Base-by-base conservation (phyloP, 1,140 invertebrate species). In the Luehdorfia chinensis region DNA sequence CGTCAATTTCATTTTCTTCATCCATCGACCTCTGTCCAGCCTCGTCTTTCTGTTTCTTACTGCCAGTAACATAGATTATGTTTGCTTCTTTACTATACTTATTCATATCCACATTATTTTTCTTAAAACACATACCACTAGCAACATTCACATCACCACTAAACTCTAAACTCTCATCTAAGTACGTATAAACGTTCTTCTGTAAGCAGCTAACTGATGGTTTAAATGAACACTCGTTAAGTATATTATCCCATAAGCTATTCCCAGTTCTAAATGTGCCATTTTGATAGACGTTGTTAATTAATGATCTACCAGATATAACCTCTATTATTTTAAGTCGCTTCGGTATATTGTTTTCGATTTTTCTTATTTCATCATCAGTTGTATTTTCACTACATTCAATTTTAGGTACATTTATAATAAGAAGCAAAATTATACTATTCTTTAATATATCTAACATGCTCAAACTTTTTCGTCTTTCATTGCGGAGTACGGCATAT, bases 181-280 rank as follows among this genome's bases (percentile, higher is more conserved):
- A 66, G 65, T 92, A 94, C 5, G 87, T 80, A 59, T 92, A 93
- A 2, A 94, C 90, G 59, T 93, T 94, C 53, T 92, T 94, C 60
- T 94, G 92, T 15, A 95, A 91, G 61, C 94, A 95, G 27, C 89
- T 90, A 59, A 93, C 89, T 27, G 90, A 89, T 12, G 92, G 90
- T 47, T 88, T 87, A 12, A 85, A 79, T 12, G 88, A 89, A 56
- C 94, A 95, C 56, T 94, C 90, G 34, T 89, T 90, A 23, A 94
- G 86, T 13, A 94, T 87, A 9, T 90, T 90, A 45, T 90, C 90
- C 93, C 93, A 94, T 14, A 94, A 84, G 39, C 88, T 86, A 50
- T 93, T 94, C 31, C 89, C 91, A 47, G 88, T 91, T 14, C 84
- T 78, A 48, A 90, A 89, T 2, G 84, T 86, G 12, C 81, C 75